Evolutionary conservation across 1,140 invertebrate genomes (phyloP), one percentile per base, ranked within the genome.

Genomic region (Nasonia vitripennis): DNA sequence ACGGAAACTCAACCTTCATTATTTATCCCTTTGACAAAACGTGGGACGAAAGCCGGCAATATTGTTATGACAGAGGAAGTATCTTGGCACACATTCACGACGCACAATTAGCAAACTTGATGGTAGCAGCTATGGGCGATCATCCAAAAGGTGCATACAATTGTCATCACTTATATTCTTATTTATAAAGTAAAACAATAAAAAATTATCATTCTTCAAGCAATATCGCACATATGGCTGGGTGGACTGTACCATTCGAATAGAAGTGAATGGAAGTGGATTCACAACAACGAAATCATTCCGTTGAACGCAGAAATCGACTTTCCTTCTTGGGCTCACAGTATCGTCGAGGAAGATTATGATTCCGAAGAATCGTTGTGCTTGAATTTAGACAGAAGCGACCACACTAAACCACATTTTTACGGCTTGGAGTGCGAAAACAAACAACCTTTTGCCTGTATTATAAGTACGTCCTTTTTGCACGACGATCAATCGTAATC

Each of bases 101-200:
- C 78, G 86, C 87, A 27, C 81, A 88, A 31, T 41, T 86, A 4
- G 87, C 88, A 11, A 87, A 88, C 81, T 17, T 88, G 17, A 89
- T 90, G 34, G 84, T 89, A 62, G 87, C 89, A 73, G 88, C 88
- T 12, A 90, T 90, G 89, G 88, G 88, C 11, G 90, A 90, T 89
- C 89, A 90, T 87, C 90, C 89, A 12, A 87, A 87, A 87, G 88
- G 88, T 87, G 79, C 79, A 34, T 78, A 82, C 34, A n/a, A 86
- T 62, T 67, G 20, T 31, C 23, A 45, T 37, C 34, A 27, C 27
- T 27, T 37, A 23, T 11, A 73, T 6, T 6, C 23, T n/a, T 27
- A 73, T 41, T 23, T 20, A 34, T n/a, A 7, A 31, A 73, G 23
- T 23, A 14, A 73, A 27, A 27, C 27, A 27, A 27, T 27, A 27